These are phyloP conservation scores for Drosophila stalkeri DNA, from an alignment of 2,888 invertebrate species.

Conservation along the genomic window DNA sequence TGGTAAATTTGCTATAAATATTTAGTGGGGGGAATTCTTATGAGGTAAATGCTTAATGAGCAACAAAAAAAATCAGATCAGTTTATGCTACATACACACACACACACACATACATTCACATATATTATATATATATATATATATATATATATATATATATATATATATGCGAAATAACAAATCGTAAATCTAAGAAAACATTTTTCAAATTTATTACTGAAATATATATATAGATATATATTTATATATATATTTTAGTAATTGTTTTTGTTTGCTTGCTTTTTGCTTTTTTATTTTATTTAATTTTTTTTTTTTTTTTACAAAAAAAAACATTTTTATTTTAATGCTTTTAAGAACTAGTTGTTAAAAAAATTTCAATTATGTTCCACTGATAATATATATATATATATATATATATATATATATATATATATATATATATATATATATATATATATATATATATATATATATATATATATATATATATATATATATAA, in stretches of 20 bases:
- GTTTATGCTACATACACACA: slow-evolving; percentile 68
- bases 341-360: slow-evolving; percentile 33
- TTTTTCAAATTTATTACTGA: slow-evolving; percentile 80
- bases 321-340: slow-evolving; percentile 35
- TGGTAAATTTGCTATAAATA: slow-evolving; percentile 80
- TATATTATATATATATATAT: neutral
- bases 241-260: slow-evolving; percentile 15
- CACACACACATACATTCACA: neutral
- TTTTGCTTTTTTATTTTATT: neutral
- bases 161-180: slow-evolving; percentile 79
- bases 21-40: slow-evolving; percentile 72
- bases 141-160: slow-evolving; percentile 14
- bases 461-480: neutral
- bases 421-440: neutral
- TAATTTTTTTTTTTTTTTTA: slow-evolving; percentile 10
- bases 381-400: slow-evolving; percentile 9
- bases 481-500: neutral
- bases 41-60: slow-evolving; percentile 79
- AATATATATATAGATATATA: slow-evolving; percentile 43
- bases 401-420: neutral
- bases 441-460: neutral
- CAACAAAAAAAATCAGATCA: slow-evolving; percentile 74
- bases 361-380: slow-evolving; percentile 29
- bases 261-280: slow-evolving; percentile 16
- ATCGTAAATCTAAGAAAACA: slow-evolving; percentile 77